A percentile compares a stretch with the other conserved stretches of the same genome.
Evolutionary conservation across 2,888 invertebrate genomes (phyloP).

Genomic region (Meteorus cinctellus): DNA sequence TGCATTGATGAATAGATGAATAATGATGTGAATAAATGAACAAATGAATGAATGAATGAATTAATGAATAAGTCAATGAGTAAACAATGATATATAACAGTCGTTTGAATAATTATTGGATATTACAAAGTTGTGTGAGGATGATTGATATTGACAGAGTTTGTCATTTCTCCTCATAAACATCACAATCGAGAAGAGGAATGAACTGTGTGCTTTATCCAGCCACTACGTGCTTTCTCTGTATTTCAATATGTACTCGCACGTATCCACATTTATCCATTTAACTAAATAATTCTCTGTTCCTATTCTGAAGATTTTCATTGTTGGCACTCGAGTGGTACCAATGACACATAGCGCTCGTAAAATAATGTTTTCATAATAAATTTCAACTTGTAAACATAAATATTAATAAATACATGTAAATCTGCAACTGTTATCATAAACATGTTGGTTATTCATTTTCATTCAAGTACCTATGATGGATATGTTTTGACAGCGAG

Average conservation of each 20-base stretch:
- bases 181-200: background rate
- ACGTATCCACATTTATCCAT: background rate
- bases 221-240: background rate
- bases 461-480: background rate
- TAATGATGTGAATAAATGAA: background rate
- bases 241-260: background rate
- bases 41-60: conserved; percentile 28
- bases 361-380: conserved; percentile 11
- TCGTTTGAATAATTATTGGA: conserved; percentile 48
- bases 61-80: conserved; percentile 23
- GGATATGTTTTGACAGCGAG: background rate
- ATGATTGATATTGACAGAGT: background rate
- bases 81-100: conserved; percentile 49
- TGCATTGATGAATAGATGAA: conserved; percentile 33
- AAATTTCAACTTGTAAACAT: conserved; percentile 15
- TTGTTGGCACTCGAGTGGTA: background rate
- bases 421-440: background rate
- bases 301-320: background rate
- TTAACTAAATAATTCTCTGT: background rate
- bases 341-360: conserved; percentile 7
- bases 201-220: background rate
- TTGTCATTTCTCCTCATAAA: too few species aligned
- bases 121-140: conserved; percentile 48
- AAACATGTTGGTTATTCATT: background rate
- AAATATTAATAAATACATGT: background rate